phyloP scores from a whole-genome alignment of 2,113 vertebrate species.

The Spermophilus dauricus region DNA sequence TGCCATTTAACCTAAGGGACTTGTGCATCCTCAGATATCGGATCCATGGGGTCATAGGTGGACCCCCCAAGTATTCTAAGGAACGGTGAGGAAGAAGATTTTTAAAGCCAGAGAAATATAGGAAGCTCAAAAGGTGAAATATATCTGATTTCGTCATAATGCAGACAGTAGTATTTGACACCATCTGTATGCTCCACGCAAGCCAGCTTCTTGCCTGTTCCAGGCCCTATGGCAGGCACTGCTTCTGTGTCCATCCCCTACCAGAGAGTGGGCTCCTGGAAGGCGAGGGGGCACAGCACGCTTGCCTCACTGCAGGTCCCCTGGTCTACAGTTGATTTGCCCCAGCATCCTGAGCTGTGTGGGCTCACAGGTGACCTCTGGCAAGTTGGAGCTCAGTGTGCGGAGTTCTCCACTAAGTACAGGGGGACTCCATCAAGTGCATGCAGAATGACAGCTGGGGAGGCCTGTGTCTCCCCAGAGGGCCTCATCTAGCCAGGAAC shows the following conservation, averaged over 20 bases:
- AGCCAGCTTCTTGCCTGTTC: neutral
- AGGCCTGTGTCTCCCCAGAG: neutral
- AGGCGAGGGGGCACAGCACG: neutral
- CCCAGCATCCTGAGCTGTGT: neutral
- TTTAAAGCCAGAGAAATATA: neutral
- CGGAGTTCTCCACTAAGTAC: neutral
- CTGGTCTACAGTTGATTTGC: neutral
- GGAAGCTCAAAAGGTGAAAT: neutral
- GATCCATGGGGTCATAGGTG: no score
- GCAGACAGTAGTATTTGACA: neutral
- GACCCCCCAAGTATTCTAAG: neutral
- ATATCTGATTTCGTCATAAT: neutral
- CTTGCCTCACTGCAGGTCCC: accelerated
- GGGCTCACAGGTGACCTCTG: neutral
- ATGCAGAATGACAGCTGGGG: neutral
- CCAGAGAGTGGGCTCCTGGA: neutral
- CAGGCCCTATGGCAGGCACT: neutral
- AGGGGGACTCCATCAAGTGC: neutral
- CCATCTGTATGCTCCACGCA: no score
- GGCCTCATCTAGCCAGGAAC: neutral
- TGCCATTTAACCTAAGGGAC: neutral
- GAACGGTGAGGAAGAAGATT: neutral
- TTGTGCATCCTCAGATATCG: neutral
- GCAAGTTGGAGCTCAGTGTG: neutral
- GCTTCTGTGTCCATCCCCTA: neutral